Conservation (phyloP, 2,797 vertebrate species). For the Hirundo rustica region DNA sequence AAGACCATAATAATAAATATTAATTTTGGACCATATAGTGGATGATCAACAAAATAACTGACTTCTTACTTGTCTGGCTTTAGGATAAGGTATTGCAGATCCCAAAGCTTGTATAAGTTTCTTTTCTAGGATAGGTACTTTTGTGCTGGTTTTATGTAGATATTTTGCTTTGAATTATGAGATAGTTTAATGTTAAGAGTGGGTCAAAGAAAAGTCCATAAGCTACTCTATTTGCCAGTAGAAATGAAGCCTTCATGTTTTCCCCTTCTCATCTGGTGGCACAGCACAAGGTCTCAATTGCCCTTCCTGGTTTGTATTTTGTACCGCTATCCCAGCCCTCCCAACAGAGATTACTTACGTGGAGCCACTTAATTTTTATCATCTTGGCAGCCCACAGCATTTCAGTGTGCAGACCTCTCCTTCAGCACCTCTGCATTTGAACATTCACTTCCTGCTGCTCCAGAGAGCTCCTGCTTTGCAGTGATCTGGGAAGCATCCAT, state of each 20-base stretch:
- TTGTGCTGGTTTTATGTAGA: background rate
- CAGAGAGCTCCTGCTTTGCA: background rate
- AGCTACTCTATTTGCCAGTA: background rate
- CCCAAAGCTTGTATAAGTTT: background rate
- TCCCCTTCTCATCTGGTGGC: background rate
- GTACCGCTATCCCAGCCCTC: background rate
- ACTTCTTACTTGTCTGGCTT: background rate
- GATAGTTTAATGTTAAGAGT: background rate
- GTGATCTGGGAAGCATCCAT: background rate
- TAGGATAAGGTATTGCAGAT: background rate
- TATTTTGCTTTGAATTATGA: background rate
- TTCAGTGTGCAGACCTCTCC: background rate
- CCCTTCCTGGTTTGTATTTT: background rate
- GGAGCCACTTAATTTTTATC: background rate
- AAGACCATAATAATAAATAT: background rate
- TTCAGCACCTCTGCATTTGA: background rate
- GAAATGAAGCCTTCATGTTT: background rate
- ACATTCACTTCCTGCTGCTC: background rate
- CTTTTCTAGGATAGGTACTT: background rate
- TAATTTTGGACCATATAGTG: background rate
- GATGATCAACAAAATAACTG: background rate
- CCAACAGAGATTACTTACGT: background rate
- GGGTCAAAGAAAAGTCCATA: background rate
- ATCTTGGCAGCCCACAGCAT: background rate
- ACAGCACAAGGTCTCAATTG: background rate